A percentile compares a stretch with the other conserved stretches of the same genome.
These are phyloP conservation scores for Armadillidium nasatum DNA, from an alignment of 1,140 invertebrate species.

Conservation along the genomic window DNA sequence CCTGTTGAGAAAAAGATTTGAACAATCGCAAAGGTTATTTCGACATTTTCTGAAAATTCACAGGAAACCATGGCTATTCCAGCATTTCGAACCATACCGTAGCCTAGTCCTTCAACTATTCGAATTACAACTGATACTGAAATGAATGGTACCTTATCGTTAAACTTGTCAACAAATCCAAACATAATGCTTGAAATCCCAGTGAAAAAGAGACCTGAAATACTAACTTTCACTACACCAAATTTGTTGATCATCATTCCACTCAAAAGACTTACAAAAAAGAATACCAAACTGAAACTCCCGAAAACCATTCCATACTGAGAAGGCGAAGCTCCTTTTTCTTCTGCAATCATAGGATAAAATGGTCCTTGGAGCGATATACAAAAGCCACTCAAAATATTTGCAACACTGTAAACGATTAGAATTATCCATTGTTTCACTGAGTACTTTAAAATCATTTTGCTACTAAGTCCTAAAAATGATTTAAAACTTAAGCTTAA, in stretches of 20 bases:
- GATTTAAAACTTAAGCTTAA: no score
- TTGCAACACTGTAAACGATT: constrained; percentile 8
- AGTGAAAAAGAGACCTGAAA: neutral
- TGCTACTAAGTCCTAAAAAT: no score
- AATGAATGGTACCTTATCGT: neutral
- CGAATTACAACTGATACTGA: constrained; percentile 4
- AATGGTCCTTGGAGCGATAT: constrained; percentile 23
- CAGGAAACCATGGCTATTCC: constrained; percentile 10
- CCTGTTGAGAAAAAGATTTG: constrained; percentile 3
- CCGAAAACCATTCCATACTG: constrained; percentile 25
- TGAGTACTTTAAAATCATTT: constrained; percentile 20
- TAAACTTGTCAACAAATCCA: constrained; percentile 17
- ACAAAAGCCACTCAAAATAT: constrained; percentile 16
- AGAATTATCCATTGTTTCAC: constrained; percentile 12
- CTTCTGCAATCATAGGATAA: constrained; percentile 23
- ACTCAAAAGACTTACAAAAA: constrained; percentile 18
- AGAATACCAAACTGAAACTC: constrained; percentile 11
- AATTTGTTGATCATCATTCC: constrained; percentile 4
- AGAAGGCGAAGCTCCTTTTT: constrained; percentile 24
- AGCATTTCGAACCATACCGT: constrained; percentile 16
- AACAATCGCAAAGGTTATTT: constrained; percentile 8
- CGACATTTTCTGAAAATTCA: constrained; percentile 26
- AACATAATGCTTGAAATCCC: constrained; percentile 21
- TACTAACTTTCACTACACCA: constrained; percentile 18
- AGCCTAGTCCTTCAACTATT: constrained; percentile 22